A percentile compares a stretch with the other conserved stretches of the same genome.
phyloP scores from a whole-genome alignment of 2,113 vertebrate species.

The Lipophrys pholis region DNA sequence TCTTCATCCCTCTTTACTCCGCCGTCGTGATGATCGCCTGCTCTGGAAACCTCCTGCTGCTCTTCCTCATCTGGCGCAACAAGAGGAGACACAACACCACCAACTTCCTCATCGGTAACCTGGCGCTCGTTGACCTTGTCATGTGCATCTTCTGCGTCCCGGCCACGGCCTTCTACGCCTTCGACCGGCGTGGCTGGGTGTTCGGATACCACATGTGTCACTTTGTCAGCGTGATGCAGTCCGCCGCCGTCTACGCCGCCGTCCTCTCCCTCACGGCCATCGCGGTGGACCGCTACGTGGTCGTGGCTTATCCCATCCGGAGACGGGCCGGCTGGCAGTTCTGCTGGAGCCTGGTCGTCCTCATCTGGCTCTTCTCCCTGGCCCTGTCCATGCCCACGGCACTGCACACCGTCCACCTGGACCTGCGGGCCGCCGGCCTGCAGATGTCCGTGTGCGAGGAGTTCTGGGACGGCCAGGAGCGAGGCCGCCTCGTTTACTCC shows the following conservation, averaged over 20 bases:
- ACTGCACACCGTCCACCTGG: slow-evolving; percentile 85
- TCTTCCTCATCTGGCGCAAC: slow-evolving; percentile 87
- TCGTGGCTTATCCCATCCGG: slow-evolving; percentile 88
- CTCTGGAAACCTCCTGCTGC: slow-evolving; percentile 86
- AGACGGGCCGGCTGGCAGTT: slow-evolving; percentile 80
- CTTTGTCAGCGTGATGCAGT: slow-evolving; percentile 88
- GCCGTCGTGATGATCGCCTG: slow-evolving; percentile 84
- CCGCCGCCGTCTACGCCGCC: slow-evolving; percentile 85
- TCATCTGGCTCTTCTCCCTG: slow-evolving; percentile 87
- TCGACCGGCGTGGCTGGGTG: slow-evolving; percentile 88
- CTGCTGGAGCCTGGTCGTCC: slow-evolving; percentile 80
- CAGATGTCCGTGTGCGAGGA: slow-evolving; percentile 90
- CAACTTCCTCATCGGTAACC: slow-evolving; percentile 90
- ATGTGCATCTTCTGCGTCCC: slow-evolving; percentile 91
- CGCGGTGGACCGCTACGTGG: slow-evolving; percentile 88
- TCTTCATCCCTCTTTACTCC: slow-evolving; percentile 89
- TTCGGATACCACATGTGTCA: slow-evolving; percentile 88
- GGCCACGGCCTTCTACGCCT: slow-evolving; percentile 88
- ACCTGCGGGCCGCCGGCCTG: slow-evolving; percentile 84
- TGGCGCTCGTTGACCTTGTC: slow-evolving; percentile 86
- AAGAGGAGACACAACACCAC: slow-evolving; percentile 91
- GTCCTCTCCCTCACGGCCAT: slow-evolving; percentile 91
- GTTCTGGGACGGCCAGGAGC: slow-evolving; percentile 86
- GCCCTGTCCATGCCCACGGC: slow-evolving; percentile 81
- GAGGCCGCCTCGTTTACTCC: slow-evolving; percentile 85